phyloP scores from a whole-genome alignment of 2,797 vertebrate genomes.

The Lacerta bilineata region DNA sequence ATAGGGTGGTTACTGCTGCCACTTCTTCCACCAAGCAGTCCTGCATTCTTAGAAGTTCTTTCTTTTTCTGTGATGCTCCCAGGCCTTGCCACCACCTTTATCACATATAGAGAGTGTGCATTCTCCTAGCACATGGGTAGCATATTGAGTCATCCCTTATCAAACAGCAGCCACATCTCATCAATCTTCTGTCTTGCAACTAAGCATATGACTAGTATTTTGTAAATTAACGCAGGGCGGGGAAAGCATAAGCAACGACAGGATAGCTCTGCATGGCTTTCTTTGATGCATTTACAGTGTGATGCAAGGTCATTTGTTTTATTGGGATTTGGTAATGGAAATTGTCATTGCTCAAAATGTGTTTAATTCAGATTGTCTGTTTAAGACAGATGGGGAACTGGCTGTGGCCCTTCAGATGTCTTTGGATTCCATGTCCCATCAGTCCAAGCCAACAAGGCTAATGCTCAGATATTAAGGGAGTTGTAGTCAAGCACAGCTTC shows the following conservation, averaged over 20 bases:
- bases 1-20: neutral
- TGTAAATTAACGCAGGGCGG: neutral
- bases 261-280: constrained; percentile 33
- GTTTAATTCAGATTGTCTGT: constrained; percentile 51
- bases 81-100: neutral
- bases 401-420: no score
- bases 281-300: neutral
- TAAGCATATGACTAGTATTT: neutral
- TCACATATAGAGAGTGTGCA: neutral
- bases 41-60: neutral
- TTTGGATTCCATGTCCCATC: no score
- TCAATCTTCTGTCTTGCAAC: neutral
- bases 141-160: neutral
- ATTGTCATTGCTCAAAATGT: constrained; percentile 37
- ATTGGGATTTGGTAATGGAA: constrained; percentile 35
- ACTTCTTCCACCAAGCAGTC: neutral
- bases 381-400: neutral
- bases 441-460: no score
- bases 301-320: neutral
- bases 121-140: neutral
- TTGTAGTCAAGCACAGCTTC: no score
- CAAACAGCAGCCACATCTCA: neutral
- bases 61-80: constrained; percentile 11
- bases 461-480: no score
- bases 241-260: neutral